Conservation (phyloP, 1,140 invertebrate species). For the Sweltsa coloradensis region DNA sequence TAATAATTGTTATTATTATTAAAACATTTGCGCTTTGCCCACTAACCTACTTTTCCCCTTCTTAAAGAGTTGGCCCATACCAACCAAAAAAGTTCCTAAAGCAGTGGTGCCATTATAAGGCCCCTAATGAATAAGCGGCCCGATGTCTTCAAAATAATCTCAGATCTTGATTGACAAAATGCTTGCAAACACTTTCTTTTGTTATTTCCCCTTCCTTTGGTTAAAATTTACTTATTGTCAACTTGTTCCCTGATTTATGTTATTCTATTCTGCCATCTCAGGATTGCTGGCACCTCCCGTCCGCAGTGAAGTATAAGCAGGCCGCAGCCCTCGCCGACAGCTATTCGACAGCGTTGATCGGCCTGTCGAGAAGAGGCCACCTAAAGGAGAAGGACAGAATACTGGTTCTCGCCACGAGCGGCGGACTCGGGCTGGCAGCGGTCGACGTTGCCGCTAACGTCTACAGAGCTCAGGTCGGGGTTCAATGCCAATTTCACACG, state of each 20-base stretch:
- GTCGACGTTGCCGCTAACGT: constrained; percentile 48
- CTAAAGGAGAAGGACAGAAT: constrained; percentile 39
- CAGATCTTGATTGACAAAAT: not conserved
- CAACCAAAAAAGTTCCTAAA: too few relatives aligned
- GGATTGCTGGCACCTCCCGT: constrained; percentile 43
- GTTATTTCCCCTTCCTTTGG: too few relatives aligned
- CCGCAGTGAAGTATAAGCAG: constrained; percentile 29
- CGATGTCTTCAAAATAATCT: too few relatives aligned
- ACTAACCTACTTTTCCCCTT: too few relatives aligned
- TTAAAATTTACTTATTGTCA: too few relatives aligned
- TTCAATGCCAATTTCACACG: constrained; percentile 4
- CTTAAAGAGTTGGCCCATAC: too few relatives aligned
- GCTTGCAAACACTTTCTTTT: too few relatives aligned
- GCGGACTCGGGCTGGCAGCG: constrained; percentile 43
- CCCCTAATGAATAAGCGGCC: too few relatives aligned
- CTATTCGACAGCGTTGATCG: constrained; percentile 44
- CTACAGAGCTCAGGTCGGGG: constrained; percentile 39
- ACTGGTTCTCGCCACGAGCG: constrained; percentile 42
- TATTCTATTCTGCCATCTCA: too few relatives aligned
- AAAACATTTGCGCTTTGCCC: too few relatives aligned
- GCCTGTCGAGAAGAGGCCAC: constrained; percentile 36
- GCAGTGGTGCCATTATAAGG: too few relatives aligned
- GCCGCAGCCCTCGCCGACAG: constrained; percentile 39
- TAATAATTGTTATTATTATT: too few relatives aligned
- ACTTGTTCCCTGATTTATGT: constrained; percentile 15